These are phyloP conservation scores for Pseudorasbora parva DNA, from an alignment of 2,113 vertebrate species.

Conservation along the genomic window DNA sequence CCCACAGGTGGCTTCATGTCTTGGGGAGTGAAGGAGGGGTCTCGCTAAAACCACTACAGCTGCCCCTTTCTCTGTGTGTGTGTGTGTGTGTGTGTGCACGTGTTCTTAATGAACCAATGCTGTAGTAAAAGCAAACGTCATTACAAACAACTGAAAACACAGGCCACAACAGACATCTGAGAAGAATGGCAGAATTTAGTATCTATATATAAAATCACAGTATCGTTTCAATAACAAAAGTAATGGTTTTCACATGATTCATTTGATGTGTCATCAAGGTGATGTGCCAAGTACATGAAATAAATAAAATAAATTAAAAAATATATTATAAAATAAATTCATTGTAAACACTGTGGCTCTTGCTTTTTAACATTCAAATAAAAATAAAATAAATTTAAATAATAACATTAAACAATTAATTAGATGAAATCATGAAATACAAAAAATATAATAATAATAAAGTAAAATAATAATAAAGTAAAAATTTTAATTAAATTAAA, in stretches of 20 bases:
- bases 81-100: neutral
- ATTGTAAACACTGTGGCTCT: neutral
- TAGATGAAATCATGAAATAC: too few species aligned
- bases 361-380: neutral
- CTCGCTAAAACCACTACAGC: slow-evolving; percentile 9
- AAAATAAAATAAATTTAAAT: too few species aligned
- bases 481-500: too few species aligned
- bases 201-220: neutral
- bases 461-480: too few species aligned
- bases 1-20: slow-evolving; percentile 41
- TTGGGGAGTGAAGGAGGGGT: slow-evolving; percentile 27
- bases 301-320: too few species aligned
- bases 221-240: neutral
- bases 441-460: too few species aligned
- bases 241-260: neutral
- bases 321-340: too few species aligned
- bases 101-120: neutral
- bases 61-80: slow-evolving; percentile 16
- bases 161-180: neutral
- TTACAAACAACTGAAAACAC: slow-evolving; percentile 10
- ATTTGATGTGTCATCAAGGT: too few species aligned
- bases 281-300: too few species aligned
- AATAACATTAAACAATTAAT: neutral
- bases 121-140: slow-evolving; percentile 29
- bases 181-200: neutral